These are phyloP conservation scores for Sturnus vulgaris DNA, from an alignment of 2,113 vertebrate genomes.

Conservation along the genomic window DNA sequence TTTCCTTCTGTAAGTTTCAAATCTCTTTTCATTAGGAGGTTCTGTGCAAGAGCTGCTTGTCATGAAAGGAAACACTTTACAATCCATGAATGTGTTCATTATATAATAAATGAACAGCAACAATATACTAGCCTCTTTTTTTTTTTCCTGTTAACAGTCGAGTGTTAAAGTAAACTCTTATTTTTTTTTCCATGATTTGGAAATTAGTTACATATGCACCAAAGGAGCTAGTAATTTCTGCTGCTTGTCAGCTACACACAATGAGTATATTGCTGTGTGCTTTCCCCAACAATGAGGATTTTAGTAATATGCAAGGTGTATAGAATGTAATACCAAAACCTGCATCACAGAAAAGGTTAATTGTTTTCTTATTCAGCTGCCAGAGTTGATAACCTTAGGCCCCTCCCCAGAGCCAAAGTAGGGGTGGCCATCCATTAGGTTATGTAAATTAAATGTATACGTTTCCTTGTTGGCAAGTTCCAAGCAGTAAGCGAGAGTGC, in stretches of 20 bases:
- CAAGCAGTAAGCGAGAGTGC: constrained; percentile 67
- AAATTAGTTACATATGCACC: constrained; percentile 80
- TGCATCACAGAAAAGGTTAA: constrained; percentile 57
- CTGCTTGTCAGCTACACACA: constrained; percentile 67
- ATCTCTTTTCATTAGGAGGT: constrained; percentile 72
- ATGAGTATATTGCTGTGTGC: constrained; percentile 84
- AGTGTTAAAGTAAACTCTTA: constrained; percentile 63
- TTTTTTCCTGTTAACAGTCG: constrained; percentile 76
- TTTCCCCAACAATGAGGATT: constrained; percentile 55
- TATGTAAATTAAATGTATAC: constrained; percentile 57
- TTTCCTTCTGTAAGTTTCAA: constrained; percentile 54
- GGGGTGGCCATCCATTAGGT: constrained; percentile 35
- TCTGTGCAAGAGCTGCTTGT: constrained; percentile 83
- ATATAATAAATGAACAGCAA: constrained; percentile 75
- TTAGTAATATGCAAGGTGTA: constrained; percentile 61
- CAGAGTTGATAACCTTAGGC: constrained; percentile 51
- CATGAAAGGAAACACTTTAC: constrained; percentile 60
- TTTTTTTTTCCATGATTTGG: constrained; percentile 45
- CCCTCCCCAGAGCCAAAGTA: constrained; percentile 37
- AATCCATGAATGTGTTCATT: constrained; percentile 74
- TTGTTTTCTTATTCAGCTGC: constrained; percentile 68
- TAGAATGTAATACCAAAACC: constrained; percentile 61
- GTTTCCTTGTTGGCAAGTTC: constrained; percentile 73
- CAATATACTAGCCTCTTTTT: constrained; percentile 65
- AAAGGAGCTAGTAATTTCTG: constrained; percentile 70